Percentiles rank a stretch among this genome's conserved stretches.
phyloP scores from a whole-genome alignment of 2,888 invertebrate genomes.

The Brachycybe producta region DNA sequence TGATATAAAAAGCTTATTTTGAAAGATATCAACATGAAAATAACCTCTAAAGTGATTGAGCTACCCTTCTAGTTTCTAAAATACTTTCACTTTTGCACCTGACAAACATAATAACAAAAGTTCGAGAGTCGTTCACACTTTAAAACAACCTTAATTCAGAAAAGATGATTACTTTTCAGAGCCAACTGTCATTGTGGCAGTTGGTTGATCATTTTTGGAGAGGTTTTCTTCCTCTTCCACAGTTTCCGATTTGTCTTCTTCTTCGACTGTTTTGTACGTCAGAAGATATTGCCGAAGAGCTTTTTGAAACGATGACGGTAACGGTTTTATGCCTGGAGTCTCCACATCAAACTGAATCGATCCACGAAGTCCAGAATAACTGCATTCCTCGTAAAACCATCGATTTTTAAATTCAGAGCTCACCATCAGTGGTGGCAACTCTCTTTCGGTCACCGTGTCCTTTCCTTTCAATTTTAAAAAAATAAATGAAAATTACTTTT shows the following conservation, averaged over 20 bases:
- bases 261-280: not conserved
- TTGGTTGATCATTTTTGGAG: not conserved
- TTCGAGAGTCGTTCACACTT: no score
- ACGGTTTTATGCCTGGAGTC: not conserved
- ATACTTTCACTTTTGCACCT: no score
- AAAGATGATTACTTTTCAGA: no score
- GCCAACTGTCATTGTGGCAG: not conserved
- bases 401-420: constrained; percentile 14
- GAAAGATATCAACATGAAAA: no score
- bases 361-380: constrained; percentile 13
- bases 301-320: not conserved
- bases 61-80: no score
- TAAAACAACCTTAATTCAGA: no score
- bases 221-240: not conserved
- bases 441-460: constrained; percentile 9
- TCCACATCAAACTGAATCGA: constrained; percentile 18
- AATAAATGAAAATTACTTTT: not conserved
- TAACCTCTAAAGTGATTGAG: no score
- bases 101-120: no score
- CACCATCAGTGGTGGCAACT: constrained; percentile 14
- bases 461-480: not conserved
- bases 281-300: not conserved
- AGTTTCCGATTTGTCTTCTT: not conserved
- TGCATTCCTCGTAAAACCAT: constrained; percentile 8
- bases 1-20: no score